Percentiles rank a stretch among this genome's conserved stretches.
Evolutionary conservation across 2,797 vertebrate species (phyloP).

Genomic region (Mionectes olivaceus): DNA sequence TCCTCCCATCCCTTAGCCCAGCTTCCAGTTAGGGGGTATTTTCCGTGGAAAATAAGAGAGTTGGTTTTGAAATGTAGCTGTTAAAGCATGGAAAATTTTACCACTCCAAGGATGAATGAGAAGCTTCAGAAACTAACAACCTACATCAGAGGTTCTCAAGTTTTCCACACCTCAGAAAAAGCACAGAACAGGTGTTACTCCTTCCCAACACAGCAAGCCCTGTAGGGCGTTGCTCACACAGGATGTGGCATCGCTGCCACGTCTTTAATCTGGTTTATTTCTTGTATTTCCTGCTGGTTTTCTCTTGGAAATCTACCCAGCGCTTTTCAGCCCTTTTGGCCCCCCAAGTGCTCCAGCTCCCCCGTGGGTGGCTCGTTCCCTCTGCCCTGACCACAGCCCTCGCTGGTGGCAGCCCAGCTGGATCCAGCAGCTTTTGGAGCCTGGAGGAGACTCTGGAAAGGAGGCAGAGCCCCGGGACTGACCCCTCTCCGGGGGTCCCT

Average conservation of each 20-base stretch:
- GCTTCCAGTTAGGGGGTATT: background rate
- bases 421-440: background rate
- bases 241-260: accelerated
- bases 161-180: background rate
- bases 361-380: background rate
- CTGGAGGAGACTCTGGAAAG: background rate
- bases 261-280: background rate
- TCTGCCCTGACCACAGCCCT: background rate
- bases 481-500: background rate
- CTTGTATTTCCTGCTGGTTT: background rate
- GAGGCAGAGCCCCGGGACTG: background rate
- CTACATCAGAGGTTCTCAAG: constrained; percentile 66
- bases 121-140: constrained; percentile 69
- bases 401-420: background rate
- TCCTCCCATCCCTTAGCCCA: constrained; percentile 36
- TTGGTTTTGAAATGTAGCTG: constrained; percentile 56
- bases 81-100: constrained; percentile 68
- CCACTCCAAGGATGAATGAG: constrained; percentile 71
- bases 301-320: background rate
- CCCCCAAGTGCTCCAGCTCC: background rate
- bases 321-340: background rate
- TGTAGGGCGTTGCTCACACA: background rate
- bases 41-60: constrained; percentile 27
- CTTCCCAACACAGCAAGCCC: background rate
- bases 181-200: background rate